Evolutionary conservation across 2,888 invertebrate genomes (phyloP), one percentile per base, ranked within the genome.

Genomic region (Phymatocera aterrima): DNA sequence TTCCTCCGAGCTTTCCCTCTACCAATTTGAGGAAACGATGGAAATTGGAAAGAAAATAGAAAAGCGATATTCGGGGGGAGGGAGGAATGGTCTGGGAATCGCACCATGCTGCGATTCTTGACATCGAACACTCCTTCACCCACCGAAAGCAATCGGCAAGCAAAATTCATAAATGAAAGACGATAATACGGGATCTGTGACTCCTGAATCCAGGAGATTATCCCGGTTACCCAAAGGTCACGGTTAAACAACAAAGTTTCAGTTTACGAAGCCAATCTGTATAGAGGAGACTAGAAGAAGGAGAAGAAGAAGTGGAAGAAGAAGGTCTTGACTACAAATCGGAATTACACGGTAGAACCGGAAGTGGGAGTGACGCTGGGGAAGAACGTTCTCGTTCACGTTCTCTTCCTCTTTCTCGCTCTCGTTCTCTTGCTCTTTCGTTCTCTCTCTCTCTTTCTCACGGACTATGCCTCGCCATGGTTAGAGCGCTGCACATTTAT

Each of bases 271-370:
- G 61, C 68, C 24, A 68, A 43, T 43, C 46, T 68, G 6, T n/a
- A 24, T 6, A 8, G 28, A 8, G 24, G 24, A 28, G 21, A 28
- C 28, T 2, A 28, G 24, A 68, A 0, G 46, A 18, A n/a, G n/a
- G n/a, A n/a, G n/a, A n/a, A n/a, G n/a, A n/a, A n/a, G n/a, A n/a
- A n/a, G n/a, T n/a, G n/a, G n/a, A n/a, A n/a, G n/a, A n/a, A n/a
- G n/a, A n/a, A n/a, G n/a, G n/a, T n/a, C n/a, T n/a, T n/a, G 68
- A 68, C 68, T 68, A 46, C 24, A 68, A 68, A 68, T 43, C 68
- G 68, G 68, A 68, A 68, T 68, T 68, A 68, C 68, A 68, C 43
- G 68, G 24, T 68, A 28, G 5, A 68, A 68, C 68, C 68, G 68
- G 68, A 68, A 68, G 68, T 68, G 68, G 68, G 68, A 68, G 68